phyloP scores from a whole-genome alignment of 2,113 vertebrate genomes.

The Colius striatus region DNA sequence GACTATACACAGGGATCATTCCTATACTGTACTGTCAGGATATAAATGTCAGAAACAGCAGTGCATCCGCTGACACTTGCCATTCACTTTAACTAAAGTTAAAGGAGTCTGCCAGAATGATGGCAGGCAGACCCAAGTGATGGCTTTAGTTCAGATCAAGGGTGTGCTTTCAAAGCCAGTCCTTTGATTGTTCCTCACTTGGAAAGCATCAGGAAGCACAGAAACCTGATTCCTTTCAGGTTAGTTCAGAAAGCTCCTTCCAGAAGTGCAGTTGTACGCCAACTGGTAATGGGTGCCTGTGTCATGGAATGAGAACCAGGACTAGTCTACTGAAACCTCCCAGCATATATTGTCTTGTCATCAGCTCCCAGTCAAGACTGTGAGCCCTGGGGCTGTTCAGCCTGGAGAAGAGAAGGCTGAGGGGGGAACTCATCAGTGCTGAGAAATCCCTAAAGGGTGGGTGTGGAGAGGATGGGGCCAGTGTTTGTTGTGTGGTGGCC shows the following conservation, averaged over 20 bases:
- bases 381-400: too few relatives aligned
- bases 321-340: neutral
- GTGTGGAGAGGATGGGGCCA: too few relatives aligned
- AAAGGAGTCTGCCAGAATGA: neutral
- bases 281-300: neutral
- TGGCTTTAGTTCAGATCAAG: neutral
- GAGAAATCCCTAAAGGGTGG: too few relatives aligned
- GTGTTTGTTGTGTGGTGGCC: too few relatives aligned
- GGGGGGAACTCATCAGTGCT: too few relatives aligned
- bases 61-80: neutral
- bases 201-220: neutral
- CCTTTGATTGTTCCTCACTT: neutral
- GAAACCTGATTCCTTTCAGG: neutral
- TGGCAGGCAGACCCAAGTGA: too few relatives aligned
- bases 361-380: neutral
- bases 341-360: too few relatives aligned
- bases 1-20: accelerated
- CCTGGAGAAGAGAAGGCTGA: too few relatives aligned
- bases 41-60: neutral
- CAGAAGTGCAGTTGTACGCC: neutral
- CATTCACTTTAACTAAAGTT: neutral
- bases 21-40: neutral
- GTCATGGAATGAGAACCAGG: neutral
- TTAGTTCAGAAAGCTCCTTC: neutral
- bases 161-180: neutral